These are phyloP conservation scores for Drosophila setifemur DNA, from an alignment of 1,140 invertebrate species.

Conservation along the genomic window DNA sequence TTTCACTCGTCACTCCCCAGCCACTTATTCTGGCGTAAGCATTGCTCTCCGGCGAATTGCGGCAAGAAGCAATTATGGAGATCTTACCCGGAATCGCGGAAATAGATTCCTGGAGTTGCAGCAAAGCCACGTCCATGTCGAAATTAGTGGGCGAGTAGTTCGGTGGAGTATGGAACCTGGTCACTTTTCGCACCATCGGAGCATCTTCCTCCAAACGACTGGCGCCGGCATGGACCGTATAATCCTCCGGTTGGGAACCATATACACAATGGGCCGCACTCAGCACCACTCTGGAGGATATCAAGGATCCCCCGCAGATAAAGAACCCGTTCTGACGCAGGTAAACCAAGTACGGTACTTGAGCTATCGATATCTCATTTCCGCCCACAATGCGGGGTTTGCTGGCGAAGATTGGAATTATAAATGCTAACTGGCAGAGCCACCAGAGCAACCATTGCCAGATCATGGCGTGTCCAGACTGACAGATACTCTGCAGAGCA, in stretches of 20 bases:
- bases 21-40: conserved; percentile 63
- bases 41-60: conserved; percentile 33
- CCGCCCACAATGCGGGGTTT: conserved; percentile 64
- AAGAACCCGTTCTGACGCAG: conserved; percentile 48
- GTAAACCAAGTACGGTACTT: conserved; percentile 68
- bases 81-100: conserved; percentile 32
- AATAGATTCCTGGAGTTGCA: conserved; percentile 31
- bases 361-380: conserved; percentile 39
- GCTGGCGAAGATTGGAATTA: background rate
- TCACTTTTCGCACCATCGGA: conserved; percentile 33
- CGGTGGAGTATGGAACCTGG: conserved; percentile 33
- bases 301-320: conserved; percentile 65
- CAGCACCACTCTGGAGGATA: conserved; percentile 53
- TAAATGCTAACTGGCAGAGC: conserved; percentile 4
- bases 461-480: conserved; percentile 58
- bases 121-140: conserved; percentile 74
- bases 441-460: conserved; percentile 31
- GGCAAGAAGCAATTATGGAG: conserved; percentile 46
- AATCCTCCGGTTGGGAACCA: conserved; percentile 29
- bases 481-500: background rate
- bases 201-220: conserved; percentile 47
- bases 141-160: conserved; percentile 49
- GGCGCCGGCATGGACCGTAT: conserved; percentile 62
- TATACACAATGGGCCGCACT: conserved; percentile 71
- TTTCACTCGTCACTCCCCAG: conserved; percentile 66